phyloP scores from a whole-genome alignment of 2,113 vertebrate species.

The Sciurus niger region DNA sequence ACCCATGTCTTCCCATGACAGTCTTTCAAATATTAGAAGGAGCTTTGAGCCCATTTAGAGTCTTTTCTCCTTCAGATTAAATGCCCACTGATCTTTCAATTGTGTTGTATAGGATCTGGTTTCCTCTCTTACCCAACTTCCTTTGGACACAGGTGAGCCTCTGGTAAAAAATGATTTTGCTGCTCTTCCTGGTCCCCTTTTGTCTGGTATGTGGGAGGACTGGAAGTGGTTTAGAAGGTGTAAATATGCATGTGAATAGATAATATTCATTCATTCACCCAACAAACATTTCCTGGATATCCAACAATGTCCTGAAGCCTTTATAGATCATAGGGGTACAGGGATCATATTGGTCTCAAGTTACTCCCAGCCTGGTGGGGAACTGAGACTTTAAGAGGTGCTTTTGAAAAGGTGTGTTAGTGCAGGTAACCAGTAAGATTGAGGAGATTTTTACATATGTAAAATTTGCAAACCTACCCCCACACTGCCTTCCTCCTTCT shows the following conservation, averaged over 20 bases:
- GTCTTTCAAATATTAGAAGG: slow-evolving; percentile 42
- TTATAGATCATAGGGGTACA: not conserved
- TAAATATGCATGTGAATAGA: slow-evolving; percentile 15
- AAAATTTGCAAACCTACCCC: not conserved
- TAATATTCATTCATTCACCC: slow-evolving; percentile 9
- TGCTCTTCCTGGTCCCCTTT: not conserved
- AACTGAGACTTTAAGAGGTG: slow-evolving; percentile 8
- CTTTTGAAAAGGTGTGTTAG: slow-evolving; percentile 26
- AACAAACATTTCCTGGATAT: not conserved
- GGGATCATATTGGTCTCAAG: slow-evolving; percentile 18
- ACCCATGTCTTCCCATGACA: not conserved
- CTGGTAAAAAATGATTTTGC: not conserved
- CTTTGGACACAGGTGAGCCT: not conserved
- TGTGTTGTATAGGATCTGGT: not conserved
- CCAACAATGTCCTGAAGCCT: not conserved
- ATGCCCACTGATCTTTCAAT: not conserved
- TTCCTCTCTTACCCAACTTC: not conserved
- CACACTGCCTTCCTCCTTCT: not conserved
- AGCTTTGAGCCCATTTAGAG: not conserved
- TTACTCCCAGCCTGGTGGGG: not conserved
- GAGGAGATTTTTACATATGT: not conserved
- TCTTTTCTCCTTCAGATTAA: not conserved
- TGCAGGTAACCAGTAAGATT: not conserved
- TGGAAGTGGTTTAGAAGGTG: not conserved
- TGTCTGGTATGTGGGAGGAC: not conserved